phyloP scores from a whole-genome alignment of 1,140 invertebrate species.

The Penaeus vannamei region DNA sequence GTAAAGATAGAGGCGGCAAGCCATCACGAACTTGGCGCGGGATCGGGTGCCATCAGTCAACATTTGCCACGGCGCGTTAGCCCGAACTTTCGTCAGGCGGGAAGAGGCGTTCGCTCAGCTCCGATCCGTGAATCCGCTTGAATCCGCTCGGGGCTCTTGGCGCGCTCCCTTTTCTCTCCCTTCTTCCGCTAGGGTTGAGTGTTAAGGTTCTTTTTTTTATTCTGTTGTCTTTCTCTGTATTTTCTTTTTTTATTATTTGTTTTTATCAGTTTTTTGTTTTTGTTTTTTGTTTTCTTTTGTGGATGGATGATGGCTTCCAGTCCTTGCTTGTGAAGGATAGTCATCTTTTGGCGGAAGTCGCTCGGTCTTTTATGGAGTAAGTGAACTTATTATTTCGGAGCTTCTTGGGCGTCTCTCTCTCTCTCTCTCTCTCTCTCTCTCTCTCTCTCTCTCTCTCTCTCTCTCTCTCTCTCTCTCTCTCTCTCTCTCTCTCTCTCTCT shows the following conservation, averaged over 20 bases:
- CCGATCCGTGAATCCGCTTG: no score
- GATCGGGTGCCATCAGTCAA: conserved; percentile 34
- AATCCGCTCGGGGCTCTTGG: neutral
- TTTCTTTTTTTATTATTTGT: no score
- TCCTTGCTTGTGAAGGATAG: no score
- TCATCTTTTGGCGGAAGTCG: no score
- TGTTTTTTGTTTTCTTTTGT: no score
- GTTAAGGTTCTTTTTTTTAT: no score
- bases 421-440: neutral
- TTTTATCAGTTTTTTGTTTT: no score
- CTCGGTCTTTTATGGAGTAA: no score
- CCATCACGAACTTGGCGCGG: neutral
- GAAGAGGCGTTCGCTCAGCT: neutral
- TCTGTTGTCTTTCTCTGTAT: no score
- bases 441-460: neutral
- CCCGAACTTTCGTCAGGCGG: neutral
- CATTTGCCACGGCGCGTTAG: conserved; percentile 47
- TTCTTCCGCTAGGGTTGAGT: no score
- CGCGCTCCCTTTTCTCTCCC: neutral
- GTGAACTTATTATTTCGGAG: no score
- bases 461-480: neutral
- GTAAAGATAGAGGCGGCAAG: conserved; percentile 1
- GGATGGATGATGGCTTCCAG: no score
- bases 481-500: neutral
- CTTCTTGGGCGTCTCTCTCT: neutral